Evolutionary conservation across 1,140 invertebrate species (phyloP).

Genomic region (Drosophila pruinosa): DNA sequence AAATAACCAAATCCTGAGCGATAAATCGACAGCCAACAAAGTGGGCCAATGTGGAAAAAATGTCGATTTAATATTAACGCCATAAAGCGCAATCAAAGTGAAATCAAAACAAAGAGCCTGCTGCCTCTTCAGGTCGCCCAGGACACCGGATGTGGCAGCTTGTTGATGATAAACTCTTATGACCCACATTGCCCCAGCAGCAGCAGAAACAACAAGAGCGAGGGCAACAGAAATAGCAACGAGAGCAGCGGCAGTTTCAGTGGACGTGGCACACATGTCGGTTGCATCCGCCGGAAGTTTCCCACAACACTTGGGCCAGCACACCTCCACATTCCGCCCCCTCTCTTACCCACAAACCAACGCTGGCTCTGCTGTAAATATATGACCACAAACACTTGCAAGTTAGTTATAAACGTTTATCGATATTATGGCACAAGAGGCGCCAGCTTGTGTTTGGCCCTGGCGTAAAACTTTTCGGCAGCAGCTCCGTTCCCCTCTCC

Average conservation of each 20-base stretch:
- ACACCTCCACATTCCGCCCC: constrained; percentile 6
- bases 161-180: constrained; percentile 79
- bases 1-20: constrained; percentile 59
- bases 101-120: constrained; percentile 53
- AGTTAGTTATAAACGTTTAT: constrained; percentile 80
- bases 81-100: constrained; percentile 69
- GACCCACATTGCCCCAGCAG: constrained; percentile 58
- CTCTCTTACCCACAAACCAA: not conserved
- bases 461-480: constrained; percentile 30
- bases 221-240: not conserved
- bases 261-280: constrained; percentile 43
- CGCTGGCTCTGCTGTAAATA: constrained; percentile 1
- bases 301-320: constrained; percentile 61
- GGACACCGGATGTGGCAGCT: constrained; percentile 67
- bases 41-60: constrained; percentile 40
- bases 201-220: not conserved
- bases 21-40: constrained; percentile 52
- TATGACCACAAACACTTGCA: constrained; percentile 55
- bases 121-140: constrained; percentile 59
- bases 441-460: constrained; percentile 19
- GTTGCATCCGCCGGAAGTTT: constrained; percentile 75
- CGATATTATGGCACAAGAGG: constrained; percentile 64
- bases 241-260: not conserved
- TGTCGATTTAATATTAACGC: constrained; percentile 74
- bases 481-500: not conserved